phyloP scores from a whole-genome alignment of 2,113 vertebrate species.

The Oxyruncus cristatus region DNA sequence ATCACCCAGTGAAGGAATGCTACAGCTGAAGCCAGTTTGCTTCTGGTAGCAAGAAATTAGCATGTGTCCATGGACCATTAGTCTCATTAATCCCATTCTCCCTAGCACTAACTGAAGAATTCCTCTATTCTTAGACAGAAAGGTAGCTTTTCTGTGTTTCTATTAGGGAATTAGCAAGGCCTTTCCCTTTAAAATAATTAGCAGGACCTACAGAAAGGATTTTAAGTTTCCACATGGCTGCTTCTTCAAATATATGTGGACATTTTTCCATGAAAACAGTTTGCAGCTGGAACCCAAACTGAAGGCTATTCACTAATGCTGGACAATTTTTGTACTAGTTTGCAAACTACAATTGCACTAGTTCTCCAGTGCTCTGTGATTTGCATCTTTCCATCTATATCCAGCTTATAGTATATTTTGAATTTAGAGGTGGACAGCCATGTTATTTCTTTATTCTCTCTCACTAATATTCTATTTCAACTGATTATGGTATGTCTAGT shows the following conservation, averaged over 20 bases:
- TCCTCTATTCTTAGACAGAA: not conserved
- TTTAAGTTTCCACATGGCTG: not conserved
- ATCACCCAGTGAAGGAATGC: not conserved
- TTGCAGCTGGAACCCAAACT: not conserved
- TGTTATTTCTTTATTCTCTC: not conserved
- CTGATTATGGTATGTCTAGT: not conserved
- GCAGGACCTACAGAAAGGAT: not conserved
- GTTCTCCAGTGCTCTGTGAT: not conserved
- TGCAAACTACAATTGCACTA: no score
- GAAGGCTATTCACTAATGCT: not conserved
- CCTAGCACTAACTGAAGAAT: not conserved
- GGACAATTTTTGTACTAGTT: not conserved
- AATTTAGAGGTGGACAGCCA: not conserved
- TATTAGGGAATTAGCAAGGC: not conserved
- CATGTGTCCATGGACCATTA: not conserved
- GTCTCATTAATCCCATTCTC: not conserved
- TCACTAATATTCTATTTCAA: not conserved
- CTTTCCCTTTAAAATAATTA: constrained; percentile 29
- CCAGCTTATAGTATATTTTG: not conserved
- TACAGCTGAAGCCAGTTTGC: not conserved
- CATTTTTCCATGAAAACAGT: not conserved
- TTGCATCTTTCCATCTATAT: not conserved
- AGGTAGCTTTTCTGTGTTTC: not conserved
- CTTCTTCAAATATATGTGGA: not conserved
- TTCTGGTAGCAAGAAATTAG: not conserved